Conservation (phyloP, 2,888 invertebrate genomes). For the Pristionchus japonicus region DNA sequence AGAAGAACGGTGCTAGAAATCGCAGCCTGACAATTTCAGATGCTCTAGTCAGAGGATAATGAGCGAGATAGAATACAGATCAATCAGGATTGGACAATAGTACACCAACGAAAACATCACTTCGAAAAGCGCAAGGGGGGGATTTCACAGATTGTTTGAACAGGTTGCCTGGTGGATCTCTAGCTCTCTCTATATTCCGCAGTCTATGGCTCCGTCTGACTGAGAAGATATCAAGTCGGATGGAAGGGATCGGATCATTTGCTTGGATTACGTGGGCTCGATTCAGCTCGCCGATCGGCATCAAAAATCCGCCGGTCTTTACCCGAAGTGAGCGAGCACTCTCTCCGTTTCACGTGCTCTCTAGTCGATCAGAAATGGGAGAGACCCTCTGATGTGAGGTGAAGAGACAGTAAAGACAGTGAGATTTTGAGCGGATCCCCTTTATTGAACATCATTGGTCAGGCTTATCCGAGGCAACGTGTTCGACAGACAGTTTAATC, state of each 20-base stretch:
- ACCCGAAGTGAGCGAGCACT: neutral
- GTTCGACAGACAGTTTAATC: too few species aligned
- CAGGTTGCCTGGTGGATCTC: neutral
- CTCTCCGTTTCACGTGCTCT: neutral
- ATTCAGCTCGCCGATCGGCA: neutral
- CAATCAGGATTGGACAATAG: too few species aligned
- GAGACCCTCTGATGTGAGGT: neutral
- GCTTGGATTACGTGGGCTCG: too few species aligned
- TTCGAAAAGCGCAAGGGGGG: neutral
- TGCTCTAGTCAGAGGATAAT: too few species aligned
- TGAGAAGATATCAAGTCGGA: too few species aligned
- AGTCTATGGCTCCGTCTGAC: neutral
- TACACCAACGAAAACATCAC: neutral
- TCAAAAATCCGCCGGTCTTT: neutral
- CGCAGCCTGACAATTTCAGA: too few species aligned
- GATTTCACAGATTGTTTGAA: neutral
- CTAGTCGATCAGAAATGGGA: neutral
- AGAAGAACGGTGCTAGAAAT: too few species aligned
- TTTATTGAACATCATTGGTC: neutral
- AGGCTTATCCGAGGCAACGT: neutral
- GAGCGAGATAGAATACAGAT: too few species aligned
- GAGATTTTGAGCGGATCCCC: neutral
- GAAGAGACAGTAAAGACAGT: neutral
- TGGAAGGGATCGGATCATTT: too few species aligned
- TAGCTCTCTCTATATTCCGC: neutral